Conservation (phyloP, 2,113 vertebrate genomes). For the Aplodontia rufa region DNA sequence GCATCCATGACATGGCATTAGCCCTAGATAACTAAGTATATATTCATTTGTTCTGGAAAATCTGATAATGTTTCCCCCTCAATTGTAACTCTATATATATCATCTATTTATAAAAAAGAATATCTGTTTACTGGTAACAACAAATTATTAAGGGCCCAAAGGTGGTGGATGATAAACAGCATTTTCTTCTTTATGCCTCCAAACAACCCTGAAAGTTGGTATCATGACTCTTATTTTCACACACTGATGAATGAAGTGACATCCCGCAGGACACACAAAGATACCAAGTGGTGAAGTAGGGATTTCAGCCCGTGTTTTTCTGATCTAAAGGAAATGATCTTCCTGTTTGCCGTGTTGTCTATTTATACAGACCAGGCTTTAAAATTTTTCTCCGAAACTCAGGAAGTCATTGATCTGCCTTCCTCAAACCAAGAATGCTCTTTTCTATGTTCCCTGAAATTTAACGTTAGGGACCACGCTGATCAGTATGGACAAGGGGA, state of each 20-base stretch:
- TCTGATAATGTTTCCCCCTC: too few species aligned
- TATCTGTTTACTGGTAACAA: background rate
- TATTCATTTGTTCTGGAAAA: too few species aligned
- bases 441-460: constrained; percentile 16
- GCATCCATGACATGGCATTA: too few species aligned
- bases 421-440: background rate
- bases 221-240: background rate
- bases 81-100: too few species aligned
- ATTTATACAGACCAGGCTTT: background rate
- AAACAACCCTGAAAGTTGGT: background rate
- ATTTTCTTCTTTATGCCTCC: background rate
- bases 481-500: background rate
- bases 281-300: background rate
- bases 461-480: background rate
- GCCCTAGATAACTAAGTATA: too few species aligned
- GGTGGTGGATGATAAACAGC: background rate
- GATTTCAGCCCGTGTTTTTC: background rate
- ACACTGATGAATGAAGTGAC: background rate
- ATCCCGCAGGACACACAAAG: background rate
- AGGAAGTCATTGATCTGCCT: constrained; percentile 19
- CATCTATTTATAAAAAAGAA: too few species aligned
- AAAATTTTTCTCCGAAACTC: background rate
- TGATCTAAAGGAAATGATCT: background rate
- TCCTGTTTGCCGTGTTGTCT: background rate
- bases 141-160: background rate